phyloP scores from a whole-genome alignment of 2,797 vertebrate species.

The Dendrocincla fuliginosa region DNA sequence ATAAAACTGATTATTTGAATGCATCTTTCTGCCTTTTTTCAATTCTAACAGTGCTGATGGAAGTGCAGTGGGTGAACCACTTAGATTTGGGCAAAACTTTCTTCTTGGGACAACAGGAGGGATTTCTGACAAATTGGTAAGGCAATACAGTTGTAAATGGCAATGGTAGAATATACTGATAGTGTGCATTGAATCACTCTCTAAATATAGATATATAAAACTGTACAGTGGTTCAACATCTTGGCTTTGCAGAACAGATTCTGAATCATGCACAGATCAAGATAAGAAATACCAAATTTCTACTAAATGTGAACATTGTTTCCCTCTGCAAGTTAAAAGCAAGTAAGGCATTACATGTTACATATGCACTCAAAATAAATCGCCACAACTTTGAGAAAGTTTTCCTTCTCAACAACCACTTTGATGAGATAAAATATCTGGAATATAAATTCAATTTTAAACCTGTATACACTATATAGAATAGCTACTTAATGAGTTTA shows the following conservation, averaged over 20 bases:
- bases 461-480: background rate
- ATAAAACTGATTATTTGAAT: background rate
- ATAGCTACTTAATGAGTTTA: background rate
- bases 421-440: background rate
- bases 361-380: background rate
- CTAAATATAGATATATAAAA: background rate
- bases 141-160: background rate
- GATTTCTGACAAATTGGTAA: constrained; percentile 82
- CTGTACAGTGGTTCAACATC: background rate
- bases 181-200: background rate
- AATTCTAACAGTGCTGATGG: constrained; percentile 77
- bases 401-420: background rate
- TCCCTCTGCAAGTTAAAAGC: background rate
- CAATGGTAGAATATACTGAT: background rate
- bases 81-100: constrained; percentile 87
- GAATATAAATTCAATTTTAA: background rate
- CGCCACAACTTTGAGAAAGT: background rate
- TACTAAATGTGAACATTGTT: background rate
- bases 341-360: background rate
- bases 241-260: background rate
- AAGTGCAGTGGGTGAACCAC: constrained; percentile 73
- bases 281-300: background rate
- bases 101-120: constrained; percentile 82
- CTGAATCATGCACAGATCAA: background rate
- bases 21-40: background rate